phyloP scores from a whole-genome alignment of 1,140 invertebrate genomes.

The Drosophila sucinea region DNA sequence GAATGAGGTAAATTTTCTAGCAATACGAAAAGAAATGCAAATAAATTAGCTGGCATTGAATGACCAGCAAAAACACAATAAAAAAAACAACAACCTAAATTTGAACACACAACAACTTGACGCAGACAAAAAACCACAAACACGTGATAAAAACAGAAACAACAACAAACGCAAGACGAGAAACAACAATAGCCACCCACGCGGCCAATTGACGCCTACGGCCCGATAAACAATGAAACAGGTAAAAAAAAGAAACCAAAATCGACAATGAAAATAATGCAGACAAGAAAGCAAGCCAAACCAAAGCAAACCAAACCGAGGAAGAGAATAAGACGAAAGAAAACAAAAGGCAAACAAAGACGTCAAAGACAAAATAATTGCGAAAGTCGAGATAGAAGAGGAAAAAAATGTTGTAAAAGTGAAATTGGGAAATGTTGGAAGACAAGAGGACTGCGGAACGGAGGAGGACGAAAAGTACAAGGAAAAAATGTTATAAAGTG shows the following conservation, averaged over 20 bases:
- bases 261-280: conserved; percentile 41
- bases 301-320: not conserved
- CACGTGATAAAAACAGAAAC: conserved; percentile 65
- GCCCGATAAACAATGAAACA: conserved; percentile 27
- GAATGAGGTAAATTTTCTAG: conserved; percentile 32
- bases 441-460: no score
- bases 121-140: conserved; percentile 43
- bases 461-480: not conserved
- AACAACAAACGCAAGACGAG: conserved; percentile 25
- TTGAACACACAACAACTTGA: conserved; percentile 45
- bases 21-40: conserved; percentile 45
- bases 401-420: conserved; percentile 67
- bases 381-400: conserved; percentile 50
- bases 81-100: conserved; percentile 24
- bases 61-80: conserved; percentile 24
- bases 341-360: conserved; percentile 35
- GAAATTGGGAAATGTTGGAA: conserved; percentile 33
- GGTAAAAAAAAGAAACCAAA: conserved; percentile 21
- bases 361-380: conserved; percentile 64
- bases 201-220: conserved; percentile 49
- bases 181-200: conserved; percentile 63
- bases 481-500: conserved; percentile 25
- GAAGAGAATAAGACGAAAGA: conserved; percentile 1
- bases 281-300: conserved; percentile 52
- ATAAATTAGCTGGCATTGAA: conserved; percentile 65